phyloP scores from a whole-genome alignment of 2,888 invertebrate genomes.

The Lasius fuliginosus region DNA sequence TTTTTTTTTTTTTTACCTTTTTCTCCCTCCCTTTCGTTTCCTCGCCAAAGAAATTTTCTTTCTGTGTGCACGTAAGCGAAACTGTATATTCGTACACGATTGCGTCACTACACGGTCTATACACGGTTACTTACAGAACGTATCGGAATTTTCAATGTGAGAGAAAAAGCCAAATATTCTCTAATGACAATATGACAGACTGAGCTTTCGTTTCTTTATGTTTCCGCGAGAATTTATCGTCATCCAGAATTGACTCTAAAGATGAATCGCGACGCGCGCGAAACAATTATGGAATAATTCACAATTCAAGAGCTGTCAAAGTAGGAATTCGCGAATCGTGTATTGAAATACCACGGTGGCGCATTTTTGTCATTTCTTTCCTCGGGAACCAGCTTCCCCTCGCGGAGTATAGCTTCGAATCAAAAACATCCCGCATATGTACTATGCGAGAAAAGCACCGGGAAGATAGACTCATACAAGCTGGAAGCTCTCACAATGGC shows the following conservation, averaged over 20 bases:
- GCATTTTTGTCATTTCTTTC: constrained; percentile 27
- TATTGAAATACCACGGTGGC: not conserved
- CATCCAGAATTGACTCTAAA: not conserved
- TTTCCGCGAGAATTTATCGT: not conserved
- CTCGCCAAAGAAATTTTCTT: constrained; percentile 32
- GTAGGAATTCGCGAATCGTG: not conserved
- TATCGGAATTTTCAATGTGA: not conserved
- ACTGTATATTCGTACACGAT: not conserved
- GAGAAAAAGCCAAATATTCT: not conserved
- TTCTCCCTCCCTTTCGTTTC: not conserved
- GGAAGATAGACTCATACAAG: constrained; percentile 40
- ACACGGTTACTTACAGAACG: not conserved
- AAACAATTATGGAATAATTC: constrained; percentile 1
- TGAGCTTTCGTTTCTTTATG: not conserved
- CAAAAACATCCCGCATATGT: constrained; percentile 34
- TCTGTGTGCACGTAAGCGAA: not conserved
- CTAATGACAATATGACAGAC: not conserved
- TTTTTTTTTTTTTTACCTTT: not conserved
- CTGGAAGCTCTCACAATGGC: constrained; percentile 56
- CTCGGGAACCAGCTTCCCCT: not conserved
- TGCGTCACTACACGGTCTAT: not conserved
- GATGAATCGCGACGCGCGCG: not conserved
- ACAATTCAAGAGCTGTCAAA: not conserved
- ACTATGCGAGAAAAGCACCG: constrained; percentile 24
- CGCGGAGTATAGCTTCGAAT: constrained; percentile 27